Evolutionary conservation across 37 sponge, comb jelly and placozoan species (phyloP), one percentile per base, ranked within the genome.

Genomic region (Chondrilla cf. caribensis): DNA sequence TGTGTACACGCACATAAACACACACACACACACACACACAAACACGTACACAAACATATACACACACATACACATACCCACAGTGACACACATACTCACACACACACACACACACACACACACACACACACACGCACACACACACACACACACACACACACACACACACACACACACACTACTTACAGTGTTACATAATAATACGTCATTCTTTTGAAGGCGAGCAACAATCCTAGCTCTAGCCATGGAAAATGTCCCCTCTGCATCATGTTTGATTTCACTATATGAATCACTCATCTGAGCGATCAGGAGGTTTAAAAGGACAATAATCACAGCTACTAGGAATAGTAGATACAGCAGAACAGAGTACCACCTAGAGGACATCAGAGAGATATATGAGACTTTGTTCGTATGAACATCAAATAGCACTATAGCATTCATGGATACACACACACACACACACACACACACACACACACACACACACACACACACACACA

Each of bases 241-340:
- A 35, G 68, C 68, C 25, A 83, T 31, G 6, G 68, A 75, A 73
- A 83, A 43, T 26, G 68, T 71, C 32, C 84, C 54, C 84, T 83
- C 72, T 18, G 43, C 84, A 62, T 83, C 84, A 8, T 54, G 32
- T 76, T 83, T 75, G 1, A 83, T 76, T 51, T 83, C 76, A 25
- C 37, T 38, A 42, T 83, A 83, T 14, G 84, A 73, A 76, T 83
- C 84, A 73, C 75, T 72, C 72, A 83, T 42, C 76, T 83, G 84
- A 31, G 84, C 84, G 54, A 83, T 83, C 36, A 83, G 84, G 18
- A 83, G 32, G 76, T 83, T 83, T 17, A 83, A 59, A 33, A 83
- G 75, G 75, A 83, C 76, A 37, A 83, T 58, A 31, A 83, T 83
- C 38, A 83, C 76, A 24, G 31, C 11, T 24, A 83, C 38, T 58